These are phyloP conservation scores for Chaitophorus viminalis DNA, from an alignment of 2,888 invertebrate genomes.

Conservation along the genomic window DNA sequence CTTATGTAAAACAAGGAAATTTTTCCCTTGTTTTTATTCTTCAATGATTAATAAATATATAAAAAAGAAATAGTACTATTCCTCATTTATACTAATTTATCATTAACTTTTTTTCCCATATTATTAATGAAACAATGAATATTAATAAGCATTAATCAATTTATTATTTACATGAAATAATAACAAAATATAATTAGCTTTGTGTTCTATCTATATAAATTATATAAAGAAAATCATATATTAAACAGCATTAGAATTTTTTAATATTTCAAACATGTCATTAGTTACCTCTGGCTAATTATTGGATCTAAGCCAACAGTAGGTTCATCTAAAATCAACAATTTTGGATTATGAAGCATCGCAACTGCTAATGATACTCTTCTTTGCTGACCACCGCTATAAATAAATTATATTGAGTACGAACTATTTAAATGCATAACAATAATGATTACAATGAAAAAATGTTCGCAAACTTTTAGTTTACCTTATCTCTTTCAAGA, in stretches of 20 bases:
- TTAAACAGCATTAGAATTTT: too few species aligned
- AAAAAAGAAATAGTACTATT: too few species aligned
- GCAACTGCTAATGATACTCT: slow-evolving; percentile 90
- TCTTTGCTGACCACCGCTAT: slow-evolving; percentile 85
- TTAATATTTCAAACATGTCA: too few species aligned
- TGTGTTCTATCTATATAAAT: too few species aligned
- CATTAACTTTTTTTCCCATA: too few species aligned
- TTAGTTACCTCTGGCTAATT: slow-evolving; percentile 78
- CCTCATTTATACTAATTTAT: too few species aligned
- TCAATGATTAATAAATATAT: not conserved
- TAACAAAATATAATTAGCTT: too few species aligned
- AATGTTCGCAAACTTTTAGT: not conserved
- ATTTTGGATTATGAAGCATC: slow-evolving; percentile 86
- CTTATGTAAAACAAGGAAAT: too few species aligned
- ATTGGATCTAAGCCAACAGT: slow-evolving; percentile 93
- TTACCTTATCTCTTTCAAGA: slow-evolving; percentile 65
- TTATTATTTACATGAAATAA: not conserved
- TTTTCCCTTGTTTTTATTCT: not conserved
- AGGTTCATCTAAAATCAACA: slow-evolving; percentile 91
- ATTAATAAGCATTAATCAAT: too few species aligned
- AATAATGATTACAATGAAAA: too few species aligned
- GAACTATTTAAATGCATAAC: not conserved
- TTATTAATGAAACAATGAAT: too few species aligned
- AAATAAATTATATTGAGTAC: not conserved
- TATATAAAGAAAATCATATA: too few species aligned